These are phyloP conservation scores for Haplochromis burtoni DNA, from an alignment of 2,113 vertebrate species.

Conservation along the genomic window DNA sequence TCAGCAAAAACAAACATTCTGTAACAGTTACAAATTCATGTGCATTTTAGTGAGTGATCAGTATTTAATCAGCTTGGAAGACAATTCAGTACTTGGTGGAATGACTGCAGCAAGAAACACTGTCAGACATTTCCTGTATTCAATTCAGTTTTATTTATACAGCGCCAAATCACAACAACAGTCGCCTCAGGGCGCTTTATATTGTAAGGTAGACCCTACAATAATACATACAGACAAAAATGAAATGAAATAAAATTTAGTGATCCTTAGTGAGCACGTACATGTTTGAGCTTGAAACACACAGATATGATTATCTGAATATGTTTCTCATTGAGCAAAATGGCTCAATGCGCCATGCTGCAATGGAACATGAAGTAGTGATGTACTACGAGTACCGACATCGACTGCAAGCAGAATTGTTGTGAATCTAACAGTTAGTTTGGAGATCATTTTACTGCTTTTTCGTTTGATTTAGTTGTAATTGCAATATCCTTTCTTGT, in stretches of 20 bases:
- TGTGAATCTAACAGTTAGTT: not conserved
- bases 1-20: not conserved
- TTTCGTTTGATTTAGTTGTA: not conserved
- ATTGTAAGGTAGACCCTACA: not conserved
- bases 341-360: not conserved
- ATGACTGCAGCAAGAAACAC: accelerated
- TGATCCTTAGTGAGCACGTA: not conserved
- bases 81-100: not conserved
- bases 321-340: not conserved
- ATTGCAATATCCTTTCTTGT: not conserved
- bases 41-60: not conserved
- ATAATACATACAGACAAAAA: not conserved
- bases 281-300: not conserved
- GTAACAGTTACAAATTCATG: not conserved
- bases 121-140: not conserved
- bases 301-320: accelerated
- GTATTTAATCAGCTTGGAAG: not conserved
- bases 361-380: not conserved
- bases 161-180: accelerated
- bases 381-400: accelerated
- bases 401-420: not conserved
- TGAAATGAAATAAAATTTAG: not conserved
- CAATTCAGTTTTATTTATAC: not conserved
- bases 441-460: not conserved
- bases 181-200: accelerated